Evolutionary conservation across 2,797 vertebrate genomes (phyloP).

Genomic region (Paratrypauchen microcephalus): DNA sequence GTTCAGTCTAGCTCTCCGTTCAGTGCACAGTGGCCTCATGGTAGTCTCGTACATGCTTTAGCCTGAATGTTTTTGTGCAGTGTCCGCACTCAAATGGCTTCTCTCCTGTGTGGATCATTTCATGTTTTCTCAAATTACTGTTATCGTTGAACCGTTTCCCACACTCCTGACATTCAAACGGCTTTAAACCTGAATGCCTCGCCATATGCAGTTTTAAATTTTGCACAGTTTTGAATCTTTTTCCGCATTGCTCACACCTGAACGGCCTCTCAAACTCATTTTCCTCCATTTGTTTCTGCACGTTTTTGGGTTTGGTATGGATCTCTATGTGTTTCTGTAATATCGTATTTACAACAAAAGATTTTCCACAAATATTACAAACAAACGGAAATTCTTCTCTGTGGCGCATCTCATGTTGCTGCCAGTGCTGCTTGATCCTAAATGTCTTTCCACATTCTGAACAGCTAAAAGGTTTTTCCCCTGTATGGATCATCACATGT

Average conservation of each 20-base stretch:
- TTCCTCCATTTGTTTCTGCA: not conserved
- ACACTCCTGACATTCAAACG: not conserved
- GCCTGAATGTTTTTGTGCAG: not conserved
- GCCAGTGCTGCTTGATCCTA: not conserved
- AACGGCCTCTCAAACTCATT: not conserved
- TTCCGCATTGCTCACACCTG: not conserved
- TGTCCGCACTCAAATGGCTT: not conserved
- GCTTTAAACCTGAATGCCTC: not conserved
- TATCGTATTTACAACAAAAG: not conserved
- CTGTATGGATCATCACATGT: not conserved
- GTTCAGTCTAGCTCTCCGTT: not conserved
- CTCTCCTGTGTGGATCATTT: slow-evolving; percentile 1
- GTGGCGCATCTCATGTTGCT: not conserved
- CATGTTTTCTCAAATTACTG: not conserved
- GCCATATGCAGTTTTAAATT: not conserved
- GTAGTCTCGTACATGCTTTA: not conserved
- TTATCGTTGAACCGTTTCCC: not conserved
- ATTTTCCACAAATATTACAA: not conserved
- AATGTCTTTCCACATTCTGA: not conserved
- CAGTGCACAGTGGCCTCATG: not conserved
- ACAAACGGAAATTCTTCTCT: not conserved
- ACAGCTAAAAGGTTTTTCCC: slow-evolving; percentile 2
- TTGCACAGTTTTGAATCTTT: not conserved
- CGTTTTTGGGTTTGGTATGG: not conserved
- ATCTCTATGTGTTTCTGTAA: not conserved